Base-by-base conservation (phyloP, 2,888 invertebrate genomes). In the Strigamia transsilvanica region DNA sequence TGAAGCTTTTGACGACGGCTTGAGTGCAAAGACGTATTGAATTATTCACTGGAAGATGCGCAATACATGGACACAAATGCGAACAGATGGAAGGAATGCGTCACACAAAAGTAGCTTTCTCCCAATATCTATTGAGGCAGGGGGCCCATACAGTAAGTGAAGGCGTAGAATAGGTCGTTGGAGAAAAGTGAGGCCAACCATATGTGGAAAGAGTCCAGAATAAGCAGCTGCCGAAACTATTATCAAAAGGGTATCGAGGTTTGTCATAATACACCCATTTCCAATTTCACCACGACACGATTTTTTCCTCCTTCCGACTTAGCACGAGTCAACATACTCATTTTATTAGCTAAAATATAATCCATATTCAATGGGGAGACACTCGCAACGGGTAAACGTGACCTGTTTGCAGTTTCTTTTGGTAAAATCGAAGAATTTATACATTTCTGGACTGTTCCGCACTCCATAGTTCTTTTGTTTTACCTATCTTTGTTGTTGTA, bases 31-130 rank as follows among this genome's bases (percentile, higher is more conserved):
- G 32, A 73, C 73, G 73, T 73, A 73, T 73, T 73, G 73, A 73
- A 73, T 73, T 73, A 73, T 73, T 73, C 73, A 73, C 73, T 73
- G 15, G 27, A 15, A 73, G 73, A 73, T 73, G 73, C 73, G 73
- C 73, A 32, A 73, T 73, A 73, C 73, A 32, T 15, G 21, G 32
- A 73, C 73, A 56, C 7, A 56, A 56, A 56, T 56, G 56, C 73
- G 27, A n/a, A 73, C 73, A 73, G 73, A 73, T 73, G 73, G 73
- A 61, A 61, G 23, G 12, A 61, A 61, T 61, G 61, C 32, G 73
- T 73, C 32, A 27, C 73, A 73, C 73, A 73, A 27, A 73, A 73
- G 27, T 73, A 73, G 73, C 73, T 73, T 73, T 73, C 23, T 32
- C 32, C 9, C 32, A 12, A 73, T 73, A 32, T 23, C 73, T 12